phyloP scores from a whole-genome alignment of 1,140 invertebrate genomes.

The Orchesella cincta region DNA sequence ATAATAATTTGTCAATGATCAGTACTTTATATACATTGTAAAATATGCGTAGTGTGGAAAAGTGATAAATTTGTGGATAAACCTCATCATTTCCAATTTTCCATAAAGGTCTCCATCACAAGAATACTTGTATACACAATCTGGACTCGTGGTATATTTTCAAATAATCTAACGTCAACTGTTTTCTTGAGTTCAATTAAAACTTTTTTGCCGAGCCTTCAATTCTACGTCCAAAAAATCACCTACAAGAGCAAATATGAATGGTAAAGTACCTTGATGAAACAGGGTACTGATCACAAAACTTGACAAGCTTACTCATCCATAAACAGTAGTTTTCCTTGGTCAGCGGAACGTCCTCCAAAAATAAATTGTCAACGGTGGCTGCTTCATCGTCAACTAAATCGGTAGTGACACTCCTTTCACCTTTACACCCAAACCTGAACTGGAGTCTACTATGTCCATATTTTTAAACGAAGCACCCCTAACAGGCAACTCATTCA shows the following conservation, averaged over 20 bases:
- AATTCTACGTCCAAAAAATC: not conserved
- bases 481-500: not conserved
- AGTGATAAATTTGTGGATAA: not conserved
- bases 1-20: too few species aligned
- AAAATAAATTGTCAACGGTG: not conserved
- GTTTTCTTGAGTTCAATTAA: not conserved
- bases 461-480: not conserved
- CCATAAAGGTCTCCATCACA: not conserved
- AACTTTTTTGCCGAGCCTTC: not conserved
- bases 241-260: not conserved
- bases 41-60: not conserved
- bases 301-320: slow-evolving; percentile 14
- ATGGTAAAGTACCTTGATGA: too few species aligned
- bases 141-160: not conserved
- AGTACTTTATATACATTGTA: too few species aligned
- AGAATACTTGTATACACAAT: not conserved
- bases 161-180: not conserved
- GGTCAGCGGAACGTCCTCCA: not conserved
- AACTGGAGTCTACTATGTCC: not conserved
- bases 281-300: not conserved
- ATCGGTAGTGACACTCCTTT: not conserved
- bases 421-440: not conserved
- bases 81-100: not conserved
- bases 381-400: not conserved
- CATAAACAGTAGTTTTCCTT: slow-evolving; percentile 7